Conservation (phyloP, 2,888 invertebrate genomes). For the Lycaena phlaeas region DNA sequence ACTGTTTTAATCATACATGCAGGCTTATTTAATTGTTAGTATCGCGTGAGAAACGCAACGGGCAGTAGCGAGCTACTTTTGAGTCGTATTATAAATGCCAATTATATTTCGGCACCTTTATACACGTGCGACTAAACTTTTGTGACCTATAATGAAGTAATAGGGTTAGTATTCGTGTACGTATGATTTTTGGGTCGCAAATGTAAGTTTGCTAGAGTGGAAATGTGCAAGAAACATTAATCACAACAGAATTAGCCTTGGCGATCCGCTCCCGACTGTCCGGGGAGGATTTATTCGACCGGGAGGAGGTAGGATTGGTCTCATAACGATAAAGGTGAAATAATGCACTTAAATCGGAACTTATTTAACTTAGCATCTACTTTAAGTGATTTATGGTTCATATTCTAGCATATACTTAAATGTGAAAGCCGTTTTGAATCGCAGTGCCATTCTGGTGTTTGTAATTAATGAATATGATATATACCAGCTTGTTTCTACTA, state of each 20-base stretch:
- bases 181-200: constrained; percentile 11
- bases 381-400: constrained; percentile 19
- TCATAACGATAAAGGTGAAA: constrained; percentile 24
- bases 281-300: constrained; percentile 53
- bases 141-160: constrained; percentile 12
- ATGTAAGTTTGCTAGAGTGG: constrained; percentile 42
- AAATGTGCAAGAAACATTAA: constrained; percentile 67
- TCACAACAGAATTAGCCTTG: constrained; percentile 72
- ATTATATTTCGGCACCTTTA: constrained; percentile 14
- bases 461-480: neutral
- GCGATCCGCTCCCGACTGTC: constrained; percentile 68
- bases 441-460: neutral
- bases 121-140: neutral
- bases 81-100: constrained; percentile 30
- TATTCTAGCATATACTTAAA: neutral
- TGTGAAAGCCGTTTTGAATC: constrained; percentile 11
- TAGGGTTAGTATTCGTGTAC: constrained; percentile 29
- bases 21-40: constrained; percentile 56
- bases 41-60: constrained; percentile 70
- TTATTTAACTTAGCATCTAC: constrained; percentile 18
- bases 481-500: no score
- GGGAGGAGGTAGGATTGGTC: constrained; percentile 22
- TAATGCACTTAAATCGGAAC: constrained; percentile 23
- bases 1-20: constrained; percentile 47
- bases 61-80: constrained; percentile 54